Evolutionary conservation across 2,113 vertebrate species (phyloP), one percentile per base, ranked within the genome.

Genomic region (Toxostoma redivivum): DNA sequence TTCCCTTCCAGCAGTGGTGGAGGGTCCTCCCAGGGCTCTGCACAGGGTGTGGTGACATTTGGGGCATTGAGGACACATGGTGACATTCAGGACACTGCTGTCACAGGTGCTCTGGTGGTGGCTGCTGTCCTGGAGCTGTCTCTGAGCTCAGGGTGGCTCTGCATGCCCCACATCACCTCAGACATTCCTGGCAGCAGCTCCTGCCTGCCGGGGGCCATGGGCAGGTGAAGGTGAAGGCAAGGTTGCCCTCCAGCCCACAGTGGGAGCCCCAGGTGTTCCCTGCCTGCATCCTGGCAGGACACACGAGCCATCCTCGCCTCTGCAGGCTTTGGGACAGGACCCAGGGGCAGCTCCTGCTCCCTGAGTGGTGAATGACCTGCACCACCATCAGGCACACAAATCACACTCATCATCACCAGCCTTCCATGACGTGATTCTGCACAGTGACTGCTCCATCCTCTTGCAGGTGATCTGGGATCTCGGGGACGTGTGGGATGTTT

Each of bases 151-250:
- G 15, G 22, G 28, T 15, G 62, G 51, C 57, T 45, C 61, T 33
- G 81, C 50, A 5, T 12, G 15, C 33, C 31, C 44, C 3, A 2
- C n/a, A 6, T 2, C 57, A 3, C 1, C 0, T 9, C 30, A 5
- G 4, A 9, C 30, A 10, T 15, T 7, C 11, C 56, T 70, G 76
- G 70, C 65, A 9, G 18, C 1, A 23, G 1, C 27, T 44, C 35
- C 33, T 23, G 65, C 33, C 54, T 18, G 54, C 0, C 11, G 16
- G 7, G 30, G 31, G 66, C 27, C 10, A 2, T 1, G 5, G 78
- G 33, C 31, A 31, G 60, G n/a, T 38, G 50, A 31, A 45, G 27
- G 38, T 2, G 17, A 70, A 51, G 62, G 25, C 30, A 31, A 30
- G 42, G 13, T 7, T 9, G 7, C 12, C 8, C 60, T 35, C 44